Conservation (phyloP, 2,113 vertebrate genomes). For the Eptesicus fuscus region DNA sequence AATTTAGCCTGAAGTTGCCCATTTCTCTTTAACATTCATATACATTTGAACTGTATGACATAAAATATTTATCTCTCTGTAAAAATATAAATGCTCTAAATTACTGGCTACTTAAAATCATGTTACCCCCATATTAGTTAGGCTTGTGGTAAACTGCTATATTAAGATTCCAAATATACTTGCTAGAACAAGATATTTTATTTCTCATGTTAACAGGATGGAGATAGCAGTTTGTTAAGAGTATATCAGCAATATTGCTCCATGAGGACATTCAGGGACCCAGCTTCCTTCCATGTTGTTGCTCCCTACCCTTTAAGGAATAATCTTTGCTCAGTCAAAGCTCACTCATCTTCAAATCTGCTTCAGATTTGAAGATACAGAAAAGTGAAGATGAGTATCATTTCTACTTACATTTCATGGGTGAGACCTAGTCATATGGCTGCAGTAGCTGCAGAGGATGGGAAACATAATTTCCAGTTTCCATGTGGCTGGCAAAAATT, state of each 20-base stretch:
- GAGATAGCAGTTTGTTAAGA: background rate
- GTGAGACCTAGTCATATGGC: background rate
- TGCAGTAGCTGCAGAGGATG: background rate
- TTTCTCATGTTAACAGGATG: background rate
- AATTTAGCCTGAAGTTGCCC: background rate
- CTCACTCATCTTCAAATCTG: background rate
- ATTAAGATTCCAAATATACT: background rate
- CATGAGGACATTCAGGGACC: background rate
- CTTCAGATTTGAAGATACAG: background rate
- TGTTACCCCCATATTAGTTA: background rate
- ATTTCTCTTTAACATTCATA: background rate
- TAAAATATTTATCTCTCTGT: background rate
- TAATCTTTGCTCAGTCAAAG: background rate
- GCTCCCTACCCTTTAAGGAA: background rate
- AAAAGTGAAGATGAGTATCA: background rate
- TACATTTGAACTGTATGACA: background rate
- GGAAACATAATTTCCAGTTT: background rate
- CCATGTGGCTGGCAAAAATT: background rate
- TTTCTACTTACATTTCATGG: background rate
- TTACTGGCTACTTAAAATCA: slow-evolving; percentile 10
- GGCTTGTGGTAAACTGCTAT: background rate
- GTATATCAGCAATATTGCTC: background rate
- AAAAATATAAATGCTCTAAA: slow-evolving; percentile 30
- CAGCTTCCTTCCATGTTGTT: background rate
- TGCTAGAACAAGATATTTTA: background rate